Percentiles rank a stretch among this genome's conserved stretches.
Conservation (phyloP, 1,140 invertebrate genomes). For the Hycleus phaleratus region DNA sequence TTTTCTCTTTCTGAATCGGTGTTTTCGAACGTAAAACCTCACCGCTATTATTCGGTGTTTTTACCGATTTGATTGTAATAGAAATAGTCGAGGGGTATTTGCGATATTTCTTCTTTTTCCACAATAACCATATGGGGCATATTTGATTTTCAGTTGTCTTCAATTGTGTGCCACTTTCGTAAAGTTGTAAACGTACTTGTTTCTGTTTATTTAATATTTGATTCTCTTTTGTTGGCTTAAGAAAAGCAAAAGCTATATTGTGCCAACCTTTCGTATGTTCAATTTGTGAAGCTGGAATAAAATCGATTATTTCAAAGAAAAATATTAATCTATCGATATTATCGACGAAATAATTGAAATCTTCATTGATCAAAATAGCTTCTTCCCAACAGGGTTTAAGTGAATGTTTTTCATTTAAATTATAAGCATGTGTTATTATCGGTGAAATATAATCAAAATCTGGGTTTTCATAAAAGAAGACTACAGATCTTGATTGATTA, state of each 20-base stretch:
- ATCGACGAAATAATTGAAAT: slow-evolving; percentile 25
- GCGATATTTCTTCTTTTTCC: slow-evolving; percentile 30
- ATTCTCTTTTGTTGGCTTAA: slow-evolving; percentile 28
- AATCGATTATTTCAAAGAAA: slow-evolving; percentile 36
- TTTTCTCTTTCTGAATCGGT: slow-evolving; percentile 19
- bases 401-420: slow-evolving; percentile 31
- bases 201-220: slow-evolving; percentile 24
- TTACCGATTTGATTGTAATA: slow-evolving; percentile 26
- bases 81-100: slow-evolving; percentile 35
- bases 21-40: slow-evolving; percentile 26
- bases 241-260: slow-evolving; percentile 35
- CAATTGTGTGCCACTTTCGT: slow-evolving; percentile 16
- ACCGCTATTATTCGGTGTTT: slow-evolving; percentile 18
- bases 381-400: slow-evolving; percentile 36
- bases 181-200: slow-evolving; percentile 34
- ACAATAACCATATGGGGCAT: slow-evolving; percentile 28
- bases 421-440: slow-evolving; percentile 26
- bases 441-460: slow-evolving; percentile 24
- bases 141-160: slow-evolving; percentile 12
- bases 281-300: slow-evolving; percentile 12
- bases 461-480: slow-evolving; percentile 25
- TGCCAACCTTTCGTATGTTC: slow-evolving; percentile 20
- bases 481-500: slow-evolving; percentile 22
- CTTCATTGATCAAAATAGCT: slow-evolving; percentile 33
- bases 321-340: slow-evolving; percentile 25